Evolutionary conservation across 2,797 vertebrate species (phyloP), one percentile per base, ranked within the genome.

Genomic region (Anniella stebbinsi): DNA sequence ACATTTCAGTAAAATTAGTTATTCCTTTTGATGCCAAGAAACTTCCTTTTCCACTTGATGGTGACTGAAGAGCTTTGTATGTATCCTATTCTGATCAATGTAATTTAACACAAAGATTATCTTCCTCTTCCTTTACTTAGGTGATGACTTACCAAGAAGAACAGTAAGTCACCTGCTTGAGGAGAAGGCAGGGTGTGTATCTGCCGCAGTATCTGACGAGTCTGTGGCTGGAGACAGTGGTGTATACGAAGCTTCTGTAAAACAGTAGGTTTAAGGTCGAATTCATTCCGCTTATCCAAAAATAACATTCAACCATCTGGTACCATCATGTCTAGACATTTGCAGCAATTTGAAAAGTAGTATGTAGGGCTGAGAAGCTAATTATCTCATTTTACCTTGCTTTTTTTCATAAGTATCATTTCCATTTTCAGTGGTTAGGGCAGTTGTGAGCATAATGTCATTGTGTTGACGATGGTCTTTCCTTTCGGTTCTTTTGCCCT

Each of bases 151-250:
- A 88, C 92, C 91, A 1, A 96, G 93, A 89, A 97, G 95, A 94
- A 91, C 95, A 88, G 90, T 33, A 12, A 48, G 89, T 87, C 96
- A 95, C 70, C 48, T 97, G 70, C 96, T 96, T 12, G 97, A 97
- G 84, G 97, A 97, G 89, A 98, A 97, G 86, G 89, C 95, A 0
- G 91, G 96, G 1, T 97, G 97, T 57, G 98, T 98, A 45, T 98
- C 98, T 4, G 98, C 98, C 9, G 98, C 98, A 0, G 98, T 98
- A 45, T 98, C 98, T 0, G 98, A 98, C 33, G 98, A 98, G 87
- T 98, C 98, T 1, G 97, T 98, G 89, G 98, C 98, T 70, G 98
- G 98, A 89, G 98, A 98, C 78, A 98, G 98, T 12, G 98, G 98
- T 0, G 98, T 98, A 91, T 98, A 98, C 2, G 98, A 98, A 94